phyloP scores from a whole-genome alignment of 2,888 invertebrate genomes.

The Prosopocoilus inquinatus region DNA sequence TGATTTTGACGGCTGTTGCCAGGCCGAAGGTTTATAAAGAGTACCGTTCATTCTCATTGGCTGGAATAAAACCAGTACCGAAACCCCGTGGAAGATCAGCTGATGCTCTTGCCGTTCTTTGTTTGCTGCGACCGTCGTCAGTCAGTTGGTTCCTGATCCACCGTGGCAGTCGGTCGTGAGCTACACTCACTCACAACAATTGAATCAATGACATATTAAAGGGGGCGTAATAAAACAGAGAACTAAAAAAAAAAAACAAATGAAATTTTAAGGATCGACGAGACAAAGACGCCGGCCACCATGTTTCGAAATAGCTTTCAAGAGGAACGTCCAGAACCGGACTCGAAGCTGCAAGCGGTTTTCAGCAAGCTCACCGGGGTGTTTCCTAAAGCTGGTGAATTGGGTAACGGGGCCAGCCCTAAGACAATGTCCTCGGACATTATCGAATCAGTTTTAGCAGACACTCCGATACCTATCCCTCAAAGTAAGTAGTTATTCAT shows the following conservation, averaged over 20 bases:
- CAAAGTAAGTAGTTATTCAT: conserved; percentile 37
- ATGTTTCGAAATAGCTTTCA: conserved; percentile 39
- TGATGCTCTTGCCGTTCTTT: conserved; percentile 40
- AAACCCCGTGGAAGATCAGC: conserved; percentile 41
- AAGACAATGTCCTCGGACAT: conserved; percentile 46
- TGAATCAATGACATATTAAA: no score
- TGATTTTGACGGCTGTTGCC: conserved; percentile 50
- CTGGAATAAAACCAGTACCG: conserved; percentile 26
- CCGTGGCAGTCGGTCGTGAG: background rate
- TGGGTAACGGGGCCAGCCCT: conserved; percentile 35
- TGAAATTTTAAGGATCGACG: background rate
- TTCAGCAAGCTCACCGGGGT: conserved; percentile 44
- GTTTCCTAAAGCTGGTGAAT: conserved; percentile 40
- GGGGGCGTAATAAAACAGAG: background rate
- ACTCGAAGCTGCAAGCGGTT: conserved; percentile 41
- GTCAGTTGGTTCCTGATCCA: conserved; percentile 15
- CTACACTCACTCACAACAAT: no score
- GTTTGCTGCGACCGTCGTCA: conserved; percentile 26
- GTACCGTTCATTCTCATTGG: conserved; percentile 38
- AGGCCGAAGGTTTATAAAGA: conserved; percentile 43
- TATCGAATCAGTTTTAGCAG: conserved; percentile 44
- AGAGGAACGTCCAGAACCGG: conserved; percentile 33
- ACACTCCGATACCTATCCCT: conserved; percentile 41
- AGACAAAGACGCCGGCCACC: background rate
- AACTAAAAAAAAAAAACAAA: background rate